Conservation (phyloP, 2,888 invertebrate genomes). For the Acrobasis suavella region DNA sequence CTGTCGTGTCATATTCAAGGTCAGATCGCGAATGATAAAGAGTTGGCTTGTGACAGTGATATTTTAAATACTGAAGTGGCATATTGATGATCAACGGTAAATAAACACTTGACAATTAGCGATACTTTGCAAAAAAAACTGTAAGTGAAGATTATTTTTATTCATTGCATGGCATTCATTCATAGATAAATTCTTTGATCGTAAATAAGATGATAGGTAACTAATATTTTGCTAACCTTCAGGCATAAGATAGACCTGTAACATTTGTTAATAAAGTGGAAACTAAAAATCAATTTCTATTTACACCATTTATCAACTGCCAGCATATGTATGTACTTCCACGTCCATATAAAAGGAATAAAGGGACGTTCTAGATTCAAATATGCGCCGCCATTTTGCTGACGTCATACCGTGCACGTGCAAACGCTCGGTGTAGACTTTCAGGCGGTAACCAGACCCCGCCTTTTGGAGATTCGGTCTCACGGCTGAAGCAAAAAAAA, state of each 20-base stretch:
- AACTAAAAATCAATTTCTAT: neutral
- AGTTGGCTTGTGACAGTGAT: constrained; percentile 13
- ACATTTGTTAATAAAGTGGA: too few species aligned
- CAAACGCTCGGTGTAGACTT: constrained; percentile 71
- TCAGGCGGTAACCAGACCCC: constrained; percentile 70
- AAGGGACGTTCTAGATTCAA: constrained; percentile 25
- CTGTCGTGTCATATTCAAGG: constrained; percentile 46
- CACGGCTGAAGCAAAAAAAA: constrained; percentile 59
- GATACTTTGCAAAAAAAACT: too few species aligned
- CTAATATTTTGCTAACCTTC: too few species aligned
- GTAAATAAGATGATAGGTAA: too few species aligned
- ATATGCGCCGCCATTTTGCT: constrained; percentile 47
- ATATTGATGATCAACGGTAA: too few species aligned
- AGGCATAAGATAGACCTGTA: too few species aligned
- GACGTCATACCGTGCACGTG: constrained; percentile 61
- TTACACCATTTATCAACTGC: neutral
- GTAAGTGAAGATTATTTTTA: too few species aligned
- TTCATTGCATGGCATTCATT: too few species aligned
- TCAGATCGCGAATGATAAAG: constrained; percentile 10
- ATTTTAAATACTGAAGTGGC: constrained; percentile 17
- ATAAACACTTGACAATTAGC: too few species aligned
- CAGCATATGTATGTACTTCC: neutral
- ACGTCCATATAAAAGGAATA: neutral
- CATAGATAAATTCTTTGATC: too few species aligned
- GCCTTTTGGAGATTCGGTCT: constrained; percentile 64